These are phyloP conservation scores for Platycheirus rosarum DNA, from an alignment of 2,888 invertebrate species.

Conservation along the genomic window DNA sequence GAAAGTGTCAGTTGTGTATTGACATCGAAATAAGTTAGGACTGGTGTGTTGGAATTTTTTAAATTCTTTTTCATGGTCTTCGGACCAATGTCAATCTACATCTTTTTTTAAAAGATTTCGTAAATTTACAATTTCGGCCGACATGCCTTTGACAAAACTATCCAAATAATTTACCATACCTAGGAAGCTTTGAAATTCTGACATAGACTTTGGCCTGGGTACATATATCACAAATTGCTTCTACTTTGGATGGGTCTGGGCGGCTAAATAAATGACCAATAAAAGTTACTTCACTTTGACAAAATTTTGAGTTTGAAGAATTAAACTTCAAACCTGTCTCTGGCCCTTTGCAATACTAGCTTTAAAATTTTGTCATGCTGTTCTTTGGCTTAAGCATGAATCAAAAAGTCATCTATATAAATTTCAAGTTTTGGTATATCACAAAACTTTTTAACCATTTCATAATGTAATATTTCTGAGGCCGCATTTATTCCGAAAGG, in stretches of 20 bases:
- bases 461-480: slow-evolving; percentile 29
- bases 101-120: slow-evolving; percentile 55
- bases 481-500: slow-evolving; percentile 29
- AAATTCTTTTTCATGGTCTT: slow-evolving; percentile 27
- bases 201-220: slow-evolving; percentile 44
- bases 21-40: slow-evolving; percentile 24
- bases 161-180: slow-evolving; percentile 74
- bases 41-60: slow-evolving; percentile 7
- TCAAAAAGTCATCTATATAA: slow-evolving; percentile 21
- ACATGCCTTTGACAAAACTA: slow-evolving; percentile 72
- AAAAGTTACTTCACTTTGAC: slow-evolving; percentile 24
- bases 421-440: slow-evolving; percentile 16
- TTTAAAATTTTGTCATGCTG: slow-evolving; percentile 30
- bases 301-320: slow-evolving; percentile 18
- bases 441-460: slow-evolving; percentile 26
- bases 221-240: slow-evolving; percentile 47
- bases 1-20: slow-evolving; percentile 26
- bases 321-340: slow-evolving; percentile 31
- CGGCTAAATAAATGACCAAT: slow-evolving; percentile 43
- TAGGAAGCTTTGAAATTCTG: slow-evolving; percentile 64
- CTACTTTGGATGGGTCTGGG: slow-evolving; percentile 42
- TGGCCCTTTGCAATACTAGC: neutral
- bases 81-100: slow-evolving; percentile 53
- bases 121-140: slow-evolving; percentile 59
- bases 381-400: slow-evolving; percentile 22